These are phyloP conservation scores for Epistrophe grossulariae DNA, from an alignment of 2,888 invertebrate genomes.

Conservation along the genomic window DNA sequence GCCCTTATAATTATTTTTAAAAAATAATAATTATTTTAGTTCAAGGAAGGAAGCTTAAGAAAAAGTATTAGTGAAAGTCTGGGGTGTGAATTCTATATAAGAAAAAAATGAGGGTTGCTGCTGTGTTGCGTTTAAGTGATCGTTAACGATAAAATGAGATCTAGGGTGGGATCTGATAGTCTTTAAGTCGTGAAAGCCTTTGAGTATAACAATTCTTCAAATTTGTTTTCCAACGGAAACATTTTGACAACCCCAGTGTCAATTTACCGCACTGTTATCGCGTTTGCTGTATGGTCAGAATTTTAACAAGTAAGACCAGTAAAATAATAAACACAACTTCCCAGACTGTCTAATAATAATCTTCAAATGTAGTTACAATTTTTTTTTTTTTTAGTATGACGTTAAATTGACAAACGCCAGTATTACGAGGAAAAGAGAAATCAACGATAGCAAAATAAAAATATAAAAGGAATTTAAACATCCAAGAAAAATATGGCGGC, in stretches of 20 bases:
- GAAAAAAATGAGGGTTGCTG: background rate
- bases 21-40: background rate
- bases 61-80: background rate
- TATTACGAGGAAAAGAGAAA: conserved; percentile 8
- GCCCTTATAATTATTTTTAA: background rate
- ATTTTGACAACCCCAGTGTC: too few relatives aligned
- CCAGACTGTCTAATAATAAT: background rate
- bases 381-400: conserved; percentile 5
- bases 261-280: too few relatives aligned
- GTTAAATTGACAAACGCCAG: conserved; percentile 3
- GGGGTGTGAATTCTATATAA: background rate
- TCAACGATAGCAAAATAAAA: background rate
- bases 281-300: background rate
- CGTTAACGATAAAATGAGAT: too few relatives aligned
- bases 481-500: background rate
- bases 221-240: too few relatives aligned
- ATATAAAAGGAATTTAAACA: conserved; percentile 24
- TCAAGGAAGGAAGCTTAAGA: too few relatives aligned
- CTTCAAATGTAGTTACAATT: background rate
- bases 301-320: background rate
- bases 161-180: too few relatives aligned
- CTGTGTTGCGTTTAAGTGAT: background rate
- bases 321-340: background rate
- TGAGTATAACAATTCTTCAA: too few relatives aligned
- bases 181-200: too few relatives aligned